Conservation (phyloP, 2,797 vertebrate genomes). For the Phrynocephalus forsythii region DNA sequence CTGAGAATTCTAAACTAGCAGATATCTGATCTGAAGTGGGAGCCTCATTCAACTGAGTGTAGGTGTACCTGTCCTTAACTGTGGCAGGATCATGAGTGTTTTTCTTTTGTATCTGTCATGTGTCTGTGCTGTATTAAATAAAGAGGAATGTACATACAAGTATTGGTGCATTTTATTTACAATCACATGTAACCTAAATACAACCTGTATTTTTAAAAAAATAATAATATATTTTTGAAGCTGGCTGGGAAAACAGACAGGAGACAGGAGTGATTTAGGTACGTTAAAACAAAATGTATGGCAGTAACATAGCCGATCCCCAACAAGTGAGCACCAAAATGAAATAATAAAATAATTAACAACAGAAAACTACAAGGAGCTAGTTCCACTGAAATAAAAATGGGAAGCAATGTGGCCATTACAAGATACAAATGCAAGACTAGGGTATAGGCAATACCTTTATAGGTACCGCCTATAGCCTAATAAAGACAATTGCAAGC, state of each 20-base stretch:
- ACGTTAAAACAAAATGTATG: not conserved
- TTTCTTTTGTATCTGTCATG: slow-evolving; percentile 75
- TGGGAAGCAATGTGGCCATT: too few relatives aligned
- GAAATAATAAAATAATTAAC: not conserved
- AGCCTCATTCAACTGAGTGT: slow-evolving; percentile 75
- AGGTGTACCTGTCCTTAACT: slow-evolving; percentile 73
- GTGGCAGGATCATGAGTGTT: slow-evolving; percentile 77
- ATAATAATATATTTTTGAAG: too few relatives aligned
- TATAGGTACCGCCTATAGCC: too few relatives aligned
- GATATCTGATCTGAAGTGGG: slow-evolving; percentile 75
- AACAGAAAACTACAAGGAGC: not conserved
- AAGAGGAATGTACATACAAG: slow-evolving; percentile 83
- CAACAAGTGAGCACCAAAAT: not conserved
- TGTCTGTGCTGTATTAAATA: slow-evolving; percentile 84
- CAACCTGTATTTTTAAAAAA: too few relatives aligned
- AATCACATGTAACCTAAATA: too few relatives aligned
- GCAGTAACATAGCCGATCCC: too few relatives aligned
- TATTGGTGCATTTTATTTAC: slow-evolving; percentile 31
- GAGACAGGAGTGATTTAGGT: too few relatives aligned
- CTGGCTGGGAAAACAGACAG: too few relatives aligned
- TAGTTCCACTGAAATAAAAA: too few relatives aligned
- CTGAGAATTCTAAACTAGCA: slow-evolving; percentile 71
- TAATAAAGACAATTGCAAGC: too few relatives aligned
- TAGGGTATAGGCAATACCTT: too few relatives aligned
- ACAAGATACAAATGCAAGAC: too few relatives aligned